A percentile compares a stretch with the other conserved stretches of the same genome.
phyloP scores from a whole-genome alignment of 2,797 vertebrate genomes.

The Cossypha niveicapilla region DNA sequence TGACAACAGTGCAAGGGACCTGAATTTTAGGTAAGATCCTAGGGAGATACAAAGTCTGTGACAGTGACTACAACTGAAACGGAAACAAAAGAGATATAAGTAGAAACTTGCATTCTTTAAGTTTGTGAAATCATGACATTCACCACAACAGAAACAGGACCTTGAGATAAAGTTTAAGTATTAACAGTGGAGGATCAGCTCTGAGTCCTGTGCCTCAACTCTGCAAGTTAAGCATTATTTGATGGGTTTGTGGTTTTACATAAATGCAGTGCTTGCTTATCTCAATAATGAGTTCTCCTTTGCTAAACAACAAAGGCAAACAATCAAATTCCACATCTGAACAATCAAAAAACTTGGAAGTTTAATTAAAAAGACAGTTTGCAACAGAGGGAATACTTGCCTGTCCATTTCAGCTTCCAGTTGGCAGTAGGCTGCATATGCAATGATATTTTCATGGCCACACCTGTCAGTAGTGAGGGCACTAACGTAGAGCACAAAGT shows the following conservation, averaged over 20 bases:
- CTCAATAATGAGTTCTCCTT: background rate
- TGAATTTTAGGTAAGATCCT: background rate
- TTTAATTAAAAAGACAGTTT: background rate
- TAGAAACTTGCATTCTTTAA: background rate
- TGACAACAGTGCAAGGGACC: background rate
- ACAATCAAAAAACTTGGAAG: background rate
- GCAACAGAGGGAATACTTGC: conserved; percentile 62
- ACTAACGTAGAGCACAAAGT: conserved; percentile 93
- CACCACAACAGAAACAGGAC: background rate
- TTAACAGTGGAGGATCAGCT: background rate
- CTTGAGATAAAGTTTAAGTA: background rate
- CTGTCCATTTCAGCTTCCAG: conserved; percentile 93
- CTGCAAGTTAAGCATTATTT: background rate
- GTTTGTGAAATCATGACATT: background rate
- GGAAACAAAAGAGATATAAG: background rate
- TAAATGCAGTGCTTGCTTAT: background rate
- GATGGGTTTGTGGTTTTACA: background rate
- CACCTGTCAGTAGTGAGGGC: conserved; percentile 92
- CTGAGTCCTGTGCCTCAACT: background rate
- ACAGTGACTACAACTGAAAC: background rate
- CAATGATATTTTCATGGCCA: conserved; percentile 93
- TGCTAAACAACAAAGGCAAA: background rate
- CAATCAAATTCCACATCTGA: background rate
- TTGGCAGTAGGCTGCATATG: conserved; percentile 97
- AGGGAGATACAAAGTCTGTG: background rate